These are phyloP conservation scores for Glyptemys insculpta DNA, from an alignment of 2,797 vertebrate genomes.

Conservation along the genomic window DNA sequence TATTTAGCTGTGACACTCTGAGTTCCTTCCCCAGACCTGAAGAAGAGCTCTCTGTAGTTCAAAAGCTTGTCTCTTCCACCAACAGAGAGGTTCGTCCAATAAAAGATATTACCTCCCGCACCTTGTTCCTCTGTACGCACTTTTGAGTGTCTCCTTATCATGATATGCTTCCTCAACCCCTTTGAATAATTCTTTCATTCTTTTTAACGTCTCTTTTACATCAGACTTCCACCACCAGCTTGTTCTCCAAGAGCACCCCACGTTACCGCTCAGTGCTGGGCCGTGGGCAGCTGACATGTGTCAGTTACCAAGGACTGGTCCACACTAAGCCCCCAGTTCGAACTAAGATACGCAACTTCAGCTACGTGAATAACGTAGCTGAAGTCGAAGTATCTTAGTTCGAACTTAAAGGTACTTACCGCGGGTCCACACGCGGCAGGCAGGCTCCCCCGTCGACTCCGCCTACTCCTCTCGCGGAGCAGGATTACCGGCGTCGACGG, in stretches of 20 bases:
- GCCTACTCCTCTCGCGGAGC: too few relatives aligned
- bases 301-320: too few relatives aligned
- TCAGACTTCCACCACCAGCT: not conserved
- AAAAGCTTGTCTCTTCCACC: not conserved
- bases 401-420: too few relatives aligned
- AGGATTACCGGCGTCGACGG: too few relatives aligned
- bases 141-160: not conserved
- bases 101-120: not conserved
- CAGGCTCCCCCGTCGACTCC: too few relatives aligned
- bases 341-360: too few relatives aligned
- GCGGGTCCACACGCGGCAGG: too few relatives aligned
- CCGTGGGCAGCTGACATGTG: not conserved
- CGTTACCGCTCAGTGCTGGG: accelerated
- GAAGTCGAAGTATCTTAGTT: too few relatives aligned
- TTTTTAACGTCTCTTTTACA: not conserved
- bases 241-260: not conserved
- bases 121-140: not conserved
- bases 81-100: not conserved
- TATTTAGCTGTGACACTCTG: not conserved
- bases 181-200: not conserved
- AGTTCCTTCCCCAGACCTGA: not conserved
- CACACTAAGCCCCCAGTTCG: too few relatives aligned
- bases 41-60: not conserved
- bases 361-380: too few relatives aligned
- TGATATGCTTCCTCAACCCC: not conserved